Evolutionary conservation across 2,888 invertebrate species (phyloP).

Genomic region (Andrena dorsata): DNA sequence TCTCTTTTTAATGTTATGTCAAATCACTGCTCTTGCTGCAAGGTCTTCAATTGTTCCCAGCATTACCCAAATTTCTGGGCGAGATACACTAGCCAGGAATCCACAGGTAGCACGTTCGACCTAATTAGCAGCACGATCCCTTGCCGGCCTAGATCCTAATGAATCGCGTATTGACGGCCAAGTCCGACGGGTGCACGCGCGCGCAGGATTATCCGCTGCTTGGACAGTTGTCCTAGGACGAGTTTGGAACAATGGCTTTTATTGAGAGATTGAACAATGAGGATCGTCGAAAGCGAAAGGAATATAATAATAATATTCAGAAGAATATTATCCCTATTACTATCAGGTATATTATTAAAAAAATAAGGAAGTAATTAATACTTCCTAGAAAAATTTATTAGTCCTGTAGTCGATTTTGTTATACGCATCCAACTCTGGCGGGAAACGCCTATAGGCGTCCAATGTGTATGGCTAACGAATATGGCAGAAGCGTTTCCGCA

Average conservation of each 20-base stretch:
- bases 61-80: not conserved
- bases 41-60: not conserved
- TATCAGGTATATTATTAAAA: not conserved
- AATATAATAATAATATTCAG: too few relatives aligned
- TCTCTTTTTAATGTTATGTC: too few relatives aligned
- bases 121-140: conserved; percentile 49
- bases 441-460: too few relatives aligned
- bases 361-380: too few relatives aligned
- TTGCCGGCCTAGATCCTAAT: conserved; percentile 45
- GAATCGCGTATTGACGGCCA: conserved; percentile 48
- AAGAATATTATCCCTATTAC: not conserved
- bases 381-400: too few relatives aligned
- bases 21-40: too few relatives aligned
- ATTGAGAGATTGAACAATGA: not conserved
- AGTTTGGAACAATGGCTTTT: conserved; percentile 38
- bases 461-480: too few relatives aligned
- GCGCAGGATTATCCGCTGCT: conserved; percentile 27
- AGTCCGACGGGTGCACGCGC: not conserved
- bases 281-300: not conserved
- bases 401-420: too few relatives aligned
- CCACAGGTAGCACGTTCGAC: conserved; percentile 57
- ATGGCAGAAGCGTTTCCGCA: not conserved
- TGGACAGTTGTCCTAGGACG: conserved; percentile 20
- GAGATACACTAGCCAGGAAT: conserved; percentile 5
- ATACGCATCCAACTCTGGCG: too few relatives aligned